These are phyloP conservation scores for Piscicola geometra DNA, from an alignment of 2,888 invertebrate species.

Conservation along the genomic window DNA sequence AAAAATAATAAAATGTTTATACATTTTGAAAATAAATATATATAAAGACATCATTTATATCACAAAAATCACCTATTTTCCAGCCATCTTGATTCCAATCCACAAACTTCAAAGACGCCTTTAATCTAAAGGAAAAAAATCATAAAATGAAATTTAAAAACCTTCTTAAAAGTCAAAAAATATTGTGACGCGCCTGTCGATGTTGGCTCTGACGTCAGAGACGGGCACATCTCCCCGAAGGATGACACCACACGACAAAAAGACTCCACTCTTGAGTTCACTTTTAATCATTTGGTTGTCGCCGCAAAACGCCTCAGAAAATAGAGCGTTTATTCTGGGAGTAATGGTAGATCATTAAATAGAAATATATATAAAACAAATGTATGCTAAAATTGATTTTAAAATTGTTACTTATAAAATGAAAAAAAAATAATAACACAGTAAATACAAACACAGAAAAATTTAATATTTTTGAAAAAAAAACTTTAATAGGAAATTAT, in stretches of 20 bases:
- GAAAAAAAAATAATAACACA: too few relatives aligned
- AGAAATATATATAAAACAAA: background rate
- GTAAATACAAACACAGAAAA: too few relatives aligned
- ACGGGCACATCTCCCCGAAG: slow-evolving; percentile 55
- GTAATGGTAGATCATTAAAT: too few relatives aligned
- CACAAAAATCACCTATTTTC: slow-evolving; percentile 53
- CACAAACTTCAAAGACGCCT: slow-evolving; percentile 53
- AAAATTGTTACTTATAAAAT: background rate
- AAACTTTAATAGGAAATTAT: too few relatives aligned
- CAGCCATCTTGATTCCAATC: slow-evolving; percentile 58
- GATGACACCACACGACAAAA: slow-evolving; percentile 57
- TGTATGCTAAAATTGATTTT: background rate
- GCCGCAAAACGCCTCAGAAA: slow-evolving; percentile 55
- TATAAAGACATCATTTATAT: too few relatives aligned
- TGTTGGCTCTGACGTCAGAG: slow-evolving; percentile 56
- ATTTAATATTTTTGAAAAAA: too few relatives aligned
- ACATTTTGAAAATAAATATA: too few relatives aligned
- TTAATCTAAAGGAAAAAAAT: slow-evolving; percentile 46
- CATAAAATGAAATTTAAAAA: slow-evolving; percentile 7
- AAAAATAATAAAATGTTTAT: too few relatives aligned
- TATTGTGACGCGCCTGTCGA: slow-evolving; percentile 56
- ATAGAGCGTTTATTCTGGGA: slow-evolving; percentile 50
- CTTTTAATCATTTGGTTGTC: slow-evolving; percentile 54
- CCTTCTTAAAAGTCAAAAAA: too few relatives aligned
- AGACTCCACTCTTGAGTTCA: slow-evolving; percentile 54